Percentiles rank a stretch among this genome's conserved stretches.
Conservation (phyloP, 2,797 vertebrate species). For the Synanceia verrucosa region DNA sequence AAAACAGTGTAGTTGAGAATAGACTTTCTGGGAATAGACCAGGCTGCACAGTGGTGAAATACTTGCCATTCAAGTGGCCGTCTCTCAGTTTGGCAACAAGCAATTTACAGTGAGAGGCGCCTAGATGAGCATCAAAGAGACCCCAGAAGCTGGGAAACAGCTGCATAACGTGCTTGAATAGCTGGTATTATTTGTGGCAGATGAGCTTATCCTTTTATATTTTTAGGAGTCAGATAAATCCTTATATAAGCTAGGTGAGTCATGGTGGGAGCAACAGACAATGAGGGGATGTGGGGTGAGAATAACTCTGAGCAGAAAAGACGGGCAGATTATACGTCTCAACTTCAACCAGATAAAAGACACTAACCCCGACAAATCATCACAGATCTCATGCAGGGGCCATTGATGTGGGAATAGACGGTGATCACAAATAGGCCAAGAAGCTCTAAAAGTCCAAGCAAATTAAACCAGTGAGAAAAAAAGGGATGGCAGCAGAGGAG, state of each 20-base stretch:
- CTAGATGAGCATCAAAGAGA: slow-evolving; percentile 63
- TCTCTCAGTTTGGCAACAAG: slow-evolving; percentile 12
- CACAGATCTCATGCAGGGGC: slow-evolving; percentile 11
- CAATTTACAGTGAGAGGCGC: not conserved
- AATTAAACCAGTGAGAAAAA: not conserved
- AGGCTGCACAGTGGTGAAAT: not conserved
- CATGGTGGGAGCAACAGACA: slow-evolving; percentile 60
- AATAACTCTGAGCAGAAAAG: slow-evolving; percentile 29
- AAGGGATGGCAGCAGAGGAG: not conserved
- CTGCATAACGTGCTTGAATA: slow-evolving; percentile 59
- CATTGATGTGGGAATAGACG: not conserved
- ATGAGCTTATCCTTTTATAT: slow-evolving; percentile 77
- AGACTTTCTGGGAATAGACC: slow-evolving; percentile 20
- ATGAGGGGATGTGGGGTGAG: slow-evolving; percentile 58
- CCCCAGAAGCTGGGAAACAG: slow-evolving; percentile 64
- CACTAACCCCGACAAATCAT: slow-evolving; percentile 21
- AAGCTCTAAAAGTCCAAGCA: not conserved
- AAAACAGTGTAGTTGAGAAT: not conserved
- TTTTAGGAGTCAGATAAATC: slow-evolving; percentile 78
- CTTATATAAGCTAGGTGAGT: slow-evolving; percentile 76
- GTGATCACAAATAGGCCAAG: slow-evolving; percentile 26
- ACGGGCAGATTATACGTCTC: slow-evolving; percentile 43
- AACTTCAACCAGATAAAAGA: slow-evolving; percentile 38
- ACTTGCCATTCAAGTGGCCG: slow-evolving; percentile 30
- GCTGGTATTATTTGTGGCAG: slow-evolving; percentile 62